These are phyloP conservation scores for Elaphurus davidianus DNA, from an alignment of 2,113 vertebrate species.

Conservation along the genomic window DNA sequence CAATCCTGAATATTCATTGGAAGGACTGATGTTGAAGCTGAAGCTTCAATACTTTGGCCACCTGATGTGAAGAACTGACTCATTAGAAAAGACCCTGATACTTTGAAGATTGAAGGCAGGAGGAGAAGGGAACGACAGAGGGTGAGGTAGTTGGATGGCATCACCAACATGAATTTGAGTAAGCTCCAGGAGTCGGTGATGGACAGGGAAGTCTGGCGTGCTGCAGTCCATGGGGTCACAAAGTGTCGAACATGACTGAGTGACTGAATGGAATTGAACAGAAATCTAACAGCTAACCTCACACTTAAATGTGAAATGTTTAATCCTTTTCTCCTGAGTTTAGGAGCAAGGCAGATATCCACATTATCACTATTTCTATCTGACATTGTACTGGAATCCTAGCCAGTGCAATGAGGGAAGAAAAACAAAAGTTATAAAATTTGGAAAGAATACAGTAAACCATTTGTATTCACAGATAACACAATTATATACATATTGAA, in stretches of 20 bases:
- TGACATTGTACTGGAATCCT: background rate
- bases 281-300: background rate
- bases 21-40: background rate
- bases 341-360: background rate
- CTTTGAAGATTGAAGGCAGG: background rate
- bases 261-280: background rate
- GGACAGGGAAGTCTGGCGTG: background rate
- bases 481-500: background rate
- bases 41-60: background rate
- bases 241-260: background rate
- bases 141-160: background rate
- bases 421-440: background rate
- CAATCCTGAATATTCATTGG: background rate
- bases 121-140: fast-evolving
- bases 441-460: background rate
- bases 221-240: background rate
- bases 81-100: background rate
- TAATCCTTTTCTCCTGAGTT: background rate
- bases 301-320: background rate
- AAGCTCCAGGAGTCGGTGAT: background rate
- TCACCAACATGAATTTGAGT: background rate
- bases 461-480: background rate
- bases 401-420: background rate
- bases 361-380: background rate
- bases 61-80: background rate